Evolutionary conservation across 1,140 invertebrate genomes (phyloP).

Genomic region (Drosophila baimaii): DNA sequence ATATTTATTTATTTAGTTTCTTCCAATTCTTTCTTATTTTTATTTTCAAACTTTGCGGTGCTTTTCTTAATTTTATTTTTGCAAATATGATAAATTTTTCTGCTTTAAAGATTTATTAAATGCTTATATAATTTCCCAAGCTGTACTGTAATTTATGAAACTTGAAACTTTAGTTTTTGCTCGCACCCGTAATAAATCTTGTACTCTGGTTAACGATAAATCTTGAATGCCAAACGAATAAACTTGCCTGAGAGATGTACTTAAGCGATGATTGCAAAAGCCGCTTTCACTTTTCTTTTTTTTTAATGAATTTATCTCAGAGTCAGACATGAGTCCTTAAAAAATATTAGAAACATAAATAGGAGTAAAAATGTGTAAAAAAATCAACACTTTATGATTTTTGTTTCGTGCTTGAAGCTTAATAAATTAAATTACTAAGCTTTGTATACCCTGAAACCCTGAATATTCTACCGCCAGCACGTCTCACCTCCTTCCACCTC

Average conservation of each 20-base stretch:
- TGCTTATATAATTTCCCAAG: constrained; percentile 18
- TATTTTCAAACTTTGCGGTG: too few species aligned
- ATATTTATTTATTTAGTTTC: background rate
- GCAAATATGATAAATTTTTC: constrained; percentile 2
- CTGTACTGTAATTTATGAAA: constrained; percentile 24
- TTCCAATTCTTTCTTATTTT: too few species aligned
- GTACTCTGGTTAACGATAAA: constrained; percentile 22
- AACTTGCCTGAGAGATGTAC: constrained; percentile 27
- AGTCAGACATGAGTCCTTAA: background rate
- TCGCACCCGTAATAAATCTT: constrained; percentile 41
- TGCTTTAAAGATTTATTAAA: constrained; percentile 3
- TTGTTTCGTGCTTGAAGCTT: background rate
- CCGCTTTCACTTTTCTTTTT: constrained; percentile 39
- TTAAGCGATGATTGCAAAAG: constrained; percentile 18
- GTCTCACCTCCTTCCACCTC: background rate
- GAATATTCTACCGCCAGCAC: background rate
- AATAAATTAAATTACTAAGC: background rate
- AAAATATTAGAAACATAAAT: background rate
- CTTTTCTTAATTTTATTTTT: background rate
- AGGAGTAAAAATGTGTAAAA: background rate
- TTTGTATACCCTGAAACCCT: background rate
- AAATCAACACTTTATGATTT: background rate
- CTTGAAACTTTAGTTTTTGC: constrained; percentile 23
- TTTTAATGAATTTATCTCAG: background rate
- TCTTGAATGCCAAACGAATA: constrained; percentile 35